These are phyloP conservation scores for Spatulosminthurus flaviceps DNA, from an alignment of 2,888 invertebrate species.

Conservation along the genomic window DNA sequence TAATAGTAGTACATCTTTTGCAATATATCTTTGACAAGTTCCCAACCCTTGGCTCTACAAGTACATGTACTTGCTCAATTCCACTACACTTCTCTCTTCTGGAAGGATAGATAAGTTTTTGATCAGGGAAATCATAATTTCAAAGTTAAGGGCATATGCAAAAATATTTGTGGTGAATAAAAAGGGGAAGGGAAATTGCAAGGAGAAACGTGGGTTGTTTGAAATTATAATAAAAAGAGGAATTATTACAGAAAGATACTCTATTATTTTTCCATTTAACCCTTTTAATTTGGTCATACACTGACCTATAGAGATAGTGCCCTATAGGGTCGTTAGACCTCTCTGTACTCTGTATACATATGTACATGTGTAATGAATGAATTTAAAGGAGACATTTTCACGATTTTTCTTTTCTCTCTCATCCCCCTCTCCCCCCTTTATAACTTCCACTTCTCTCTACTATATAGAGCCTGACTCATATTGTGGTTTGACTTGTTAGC, in stretches of 20 bases:
- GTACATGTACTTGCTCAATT: background rate
- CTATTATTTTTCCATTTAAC: conserved; percentile 8
- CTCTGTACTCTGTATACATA: too few species aligned
- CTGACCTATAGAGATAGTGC: background rate
- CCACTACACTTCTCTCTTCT: too few species aligned
- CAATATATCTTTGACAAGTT: too few species aligned
- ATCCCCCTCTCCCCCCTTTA: background rate
- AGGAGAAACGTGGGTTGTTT: background rate
- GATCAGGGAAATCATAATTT: background rate
- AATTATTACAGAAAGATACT: background rate
- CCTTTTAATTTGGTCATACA: background rate
- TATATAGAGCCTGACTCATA: background rate
- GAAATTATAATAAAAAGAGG: background rate
- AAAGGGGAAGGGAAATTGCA: background rate
- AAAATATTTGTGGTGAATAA: too few species aligned
- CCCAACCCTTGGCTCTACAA: too few species aligned
- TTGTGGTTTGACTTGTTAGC: conserved; percentile 16
- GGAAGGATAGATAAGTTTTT: too few species aligned
- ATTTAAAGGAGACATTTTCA: background rate
- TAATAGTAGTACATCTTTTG: too few species aligned
- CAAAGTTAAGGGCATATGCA: conserved; percentile 1
- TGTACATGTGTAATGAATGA: too few species aligned
- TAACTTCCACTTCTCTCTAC: too few species aligned
- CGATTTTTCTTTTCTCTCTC: too few species aligned
- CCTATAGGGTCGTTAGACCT: background rate